Evolutionary conservation across 92 coral and sea anemone species (phyloP), one percentile per base, ranked within the genome.

Genomic region (Actinernus sp.): DNA sequence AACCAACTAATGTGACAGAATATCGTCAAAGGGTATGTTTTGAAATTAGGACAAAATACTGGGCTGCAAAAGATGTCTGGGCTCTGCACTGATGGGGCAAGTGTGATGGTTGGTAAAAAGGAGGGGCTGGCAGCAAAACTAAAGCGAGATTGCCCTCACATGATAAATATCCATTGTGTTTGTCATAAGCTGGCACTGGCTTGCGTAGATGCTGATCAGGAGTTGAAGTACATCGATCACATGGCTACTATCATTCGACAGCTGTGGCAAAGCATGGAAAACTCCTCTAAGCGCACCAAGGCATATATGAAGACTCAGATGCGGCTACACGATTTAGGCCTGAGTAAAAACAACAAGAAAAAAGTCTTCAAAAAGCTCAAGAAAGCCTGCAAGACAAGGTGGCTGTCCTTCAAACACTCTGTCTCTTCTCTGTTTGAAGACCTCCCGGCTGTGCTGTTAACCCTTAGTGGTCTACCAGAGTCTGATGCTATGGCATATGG

Each of bases 191-290:
- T 53, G 71, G 58, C 71, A 63, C 55, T 70, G 14, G 77, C 77
- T 58, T 70, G 67, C 31, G 67, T 17, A 9, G 67, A 70, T 70
- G 67, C 67, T 16, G 54, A 58, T 58, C 63, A 69, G 51, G n/a
- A n/a, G n/a, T n/a, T n/a, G n/a, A n/a, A n/a, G n/a, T n/a, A n/a
- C n/a, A n/a, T n/a, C n/a, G n/a, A 57, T 20, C 77, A 70, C 52
- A 48, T 69, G 63, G 66, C 62, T 24, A 47, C 53, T 32, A 68
- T 68, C 63, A 52, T 68, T 52, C 49, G 41, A n/a, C 60, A 57
- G 28, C 76, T 68, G 63, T 55, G 65, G 55, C 60, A 68, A 69
- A 51, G 61, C 63, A 53, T 68, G 50, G 65, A 55, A 30, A 38
- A 68, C 54, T 69, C 56, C 50, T 39, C 76, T 13, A 68, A 53